phyloP scores from a whole-genome alignment of 2,888 invertebrate genomes.

The Latrodectus elegans region DNA sequence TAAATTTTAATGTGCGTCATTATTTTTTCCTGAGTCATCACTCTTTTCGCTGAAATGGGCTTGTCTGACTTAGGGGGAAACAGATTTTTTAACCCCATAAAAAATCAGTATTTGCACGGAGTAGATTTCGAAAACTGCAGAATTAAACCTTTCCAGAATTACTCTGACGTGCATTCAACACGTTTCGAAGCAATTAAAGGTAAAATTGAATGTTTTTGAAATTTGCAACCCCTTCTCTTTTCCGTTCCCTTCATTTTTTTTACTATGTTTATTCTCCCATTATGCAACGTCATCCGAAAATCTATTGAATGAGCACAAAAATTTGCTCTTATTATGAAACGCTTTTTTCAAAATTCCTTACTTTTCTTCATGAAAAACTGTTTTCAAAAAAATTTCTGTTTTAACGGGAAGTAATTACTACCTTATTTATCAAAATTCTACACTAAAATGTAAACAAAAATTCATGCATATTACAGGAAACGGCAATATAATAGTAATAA shows the following conservation, averaged over 20 bases:
- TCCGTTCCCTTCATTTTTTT: neutral
- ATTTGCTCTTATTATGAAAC: neutral
- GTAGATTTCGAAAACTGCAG: constrained; percentile 30
- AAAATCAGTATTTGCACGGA: constrained; percentile 25
- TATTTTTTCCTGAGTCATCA: constrained; percentile 68
- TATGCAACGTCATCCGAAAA: neutral
- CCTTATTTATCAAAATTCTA: no score
- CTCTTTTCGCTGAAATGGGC: constrained; percentile 62
- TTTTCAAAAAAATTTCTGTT: no score
- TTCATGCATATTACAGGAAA: no score
- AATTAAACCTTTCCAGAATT: constrained; percentile 25
- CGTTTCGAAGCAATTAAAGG: constrained; percentile 49
- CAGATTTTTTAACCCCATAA: constrained; percentile 46
- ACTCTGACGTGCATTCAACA: constrained; percentile 13
- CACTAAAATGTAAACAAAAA: no score
- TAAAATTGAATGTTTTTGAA: constrained; percentile 32
- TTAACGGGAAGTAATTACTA: no score
- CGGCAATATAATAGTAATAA: no score
- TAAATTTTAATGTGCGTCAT: constrained; percentile 68
- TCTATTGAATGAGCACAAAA: neutral
- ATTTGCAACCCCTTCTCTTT: no score
- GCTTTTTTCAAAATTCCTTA: no score
- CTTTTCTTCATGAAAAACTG: no score
- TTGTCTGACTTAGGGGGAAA: constrained; percentile 10
- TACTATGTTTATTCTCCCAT: neutral